Evolutionary conservation across 2,113 vertebrate species (phyloP).

Genomic region (Melospiza melodia): DNA sequence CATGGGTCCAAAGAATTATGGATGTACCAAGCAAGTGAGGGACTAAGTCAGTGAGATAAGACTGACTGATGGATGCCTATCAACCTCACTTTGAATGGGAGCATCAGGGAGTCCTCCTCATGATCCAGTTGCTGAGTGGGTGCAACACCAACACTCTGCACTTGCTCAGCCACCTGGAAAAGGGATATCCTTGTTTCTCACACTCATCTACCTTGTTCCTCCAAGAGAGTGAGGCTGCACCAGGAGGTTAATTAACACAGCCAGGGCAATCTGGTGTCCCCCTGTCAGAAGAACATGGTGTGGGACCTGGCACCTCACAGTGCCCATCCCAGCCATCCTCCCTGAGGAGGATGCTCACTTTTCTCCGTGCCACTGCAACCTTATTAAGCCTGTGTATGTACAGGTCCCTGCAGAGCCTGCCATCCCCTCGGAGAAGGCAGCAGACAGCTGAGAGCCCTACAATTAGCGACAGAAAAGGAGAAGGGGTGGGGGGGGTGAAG

Average conservation of each 20-base stretch:
- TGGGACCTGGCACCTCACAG: background rate
- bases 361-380: background rate
- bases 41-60: background rate
- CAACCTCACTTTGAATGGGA: background rate
- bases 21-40: background rate
- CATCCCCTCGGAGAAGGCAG: background rate
- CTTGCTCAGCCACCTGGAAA: background rate
- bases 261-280: rapidly evolving
- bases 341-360: constrained; percentile 19
- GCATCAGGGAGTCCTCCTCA: background rate
- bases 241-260: background rate
- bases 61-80: background rate
- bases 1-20: background rate
- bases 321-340: background rate
- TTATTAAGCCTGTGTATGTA: background rate
- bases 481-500: constrained; percentile 12
- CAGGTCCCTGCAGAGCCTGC: constrained; percentile 27
- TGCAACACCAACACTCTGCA: background rate
- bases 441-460: constrained; percentile 55
- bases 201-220: background rate
- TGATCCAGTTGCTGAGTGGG: background rate
- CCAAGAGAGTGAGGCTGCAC: background rate
- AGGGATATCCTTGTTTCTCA: background rate
- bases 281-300: background rate
- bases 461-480: constrained; percentile 48